phyloP scores from a whole-genome alignment of 2,888 invertebrate species.

The Diarsia rubi region DNA sequence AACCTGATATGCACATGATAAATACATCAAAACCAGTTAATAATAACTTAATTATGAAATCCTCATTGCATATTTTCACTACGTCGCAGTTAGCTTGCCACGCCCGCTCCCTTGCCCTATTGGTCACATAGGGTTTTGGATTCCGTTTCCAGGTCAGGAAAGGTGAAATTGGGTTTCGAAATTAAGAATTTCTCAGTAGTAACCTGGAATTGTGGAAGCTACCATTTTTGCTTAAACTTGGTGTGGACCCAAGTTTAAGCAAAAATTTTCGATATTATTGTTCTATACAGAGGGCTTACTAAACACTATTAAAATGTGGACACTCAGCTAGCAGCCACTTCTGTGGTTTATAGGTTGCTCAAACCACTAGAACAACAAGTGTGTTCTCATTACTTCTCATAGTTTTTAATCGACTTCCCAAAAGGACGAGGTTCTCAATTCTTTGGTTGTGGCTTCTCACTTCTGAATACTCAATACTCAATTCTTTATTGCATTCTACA shows the following conservation, averaged over 20 bases:
- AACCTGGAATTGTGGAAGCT: neutral
- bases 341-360: neutral
- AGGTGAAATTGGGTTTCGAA: neutral
- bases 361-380: neutral
- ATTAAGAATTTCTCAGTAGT: neutral
- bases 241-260: neutral
- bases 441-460: neutral
- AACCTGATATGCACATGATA: conserved; percentile 3
- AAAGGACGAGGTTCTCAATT: too few relatives aligned
- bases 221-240: too few relatives aligned
- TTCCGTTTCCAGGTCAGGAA: neutral
- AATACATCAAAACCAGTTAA: conserved; percentile 5
- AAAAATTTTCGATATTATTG: too few relatives aligned
- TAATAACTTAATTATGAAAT: conserved; percentile 9
- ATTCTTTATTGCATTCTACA: too few relatives aligned
- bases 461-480: too few relatives aligned
- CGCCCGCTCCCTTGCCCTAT: too few relatives aligned
- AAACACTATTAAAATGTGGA: too few relatives aligned
- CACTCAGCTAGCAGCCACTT: neutral
- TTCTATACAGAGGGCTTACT: too few relatives aligned
- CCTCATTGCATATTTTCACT: neutral
- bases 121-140: neutral
- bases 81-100: neutral
- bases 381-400: neutral
- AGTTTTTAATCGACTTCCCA: too few relatives aligned